phyloP scores from a whole-genome alignment of 2,113 vertebrate species.

The Beaufortia kweichowensis region DNA sequence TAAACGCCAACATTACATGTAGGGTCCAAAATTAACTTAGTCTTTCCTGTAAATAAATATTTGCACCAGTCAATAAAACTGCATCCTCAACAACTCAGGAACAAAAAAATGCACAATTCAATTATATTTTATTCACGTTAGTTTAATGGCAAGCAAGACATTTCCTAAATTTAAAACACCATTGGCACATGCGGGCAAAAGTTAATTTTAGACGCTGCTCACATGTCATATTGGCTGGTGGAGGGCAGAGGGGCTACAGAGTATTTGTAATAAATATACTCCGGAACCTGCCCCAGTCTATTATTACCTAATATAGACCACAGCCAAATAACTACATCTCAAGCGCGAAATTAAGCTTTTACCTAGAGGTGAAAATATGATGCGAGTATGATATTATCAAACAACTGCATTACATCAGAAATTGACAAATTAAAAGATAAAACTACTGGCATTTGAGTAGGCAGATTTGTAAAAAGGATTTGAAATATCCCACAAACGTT shows the following conservation, averaged over 20 bases:
- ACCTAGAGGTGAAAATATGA: background rate
- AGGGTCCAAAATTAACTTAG: background rate
- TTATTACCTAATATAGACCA: background rate
- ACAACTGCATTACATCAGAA: background rate
- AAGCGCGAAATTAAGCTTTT: background rate
- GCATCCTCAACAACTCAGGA: no score
- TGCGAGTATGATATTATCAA: background rate
- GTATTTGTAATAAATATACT: conserved; percentile 13
- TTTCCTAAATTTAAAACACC: background rate
- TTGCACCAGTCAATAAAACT: background rate
- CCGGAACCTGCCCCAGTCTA: background rate
- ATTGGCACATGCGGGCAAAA: background rate
- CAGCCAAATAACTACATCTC: background rate
- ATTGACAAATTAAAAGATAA: background rate
- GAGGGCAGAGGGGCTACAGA: background rate
- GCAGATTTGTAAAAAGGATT: no score
- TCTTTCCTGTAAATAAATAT: background rate
- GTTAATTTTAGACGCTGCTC: conserved; percentile 17
- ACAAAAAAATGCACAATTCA: no score
- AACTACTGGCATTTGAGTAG: background rate
- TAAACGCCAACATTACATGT: background rate
- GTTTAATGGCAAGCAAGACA: background rate
- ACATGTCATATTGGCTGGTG: background rate
- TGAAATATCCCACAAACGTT: background rate
- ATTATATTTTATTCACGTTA: no score